phyloP scores from a whole-genome alignment of 2,888 invertebrate species.

The Galerucella calmariensis region DNA sequence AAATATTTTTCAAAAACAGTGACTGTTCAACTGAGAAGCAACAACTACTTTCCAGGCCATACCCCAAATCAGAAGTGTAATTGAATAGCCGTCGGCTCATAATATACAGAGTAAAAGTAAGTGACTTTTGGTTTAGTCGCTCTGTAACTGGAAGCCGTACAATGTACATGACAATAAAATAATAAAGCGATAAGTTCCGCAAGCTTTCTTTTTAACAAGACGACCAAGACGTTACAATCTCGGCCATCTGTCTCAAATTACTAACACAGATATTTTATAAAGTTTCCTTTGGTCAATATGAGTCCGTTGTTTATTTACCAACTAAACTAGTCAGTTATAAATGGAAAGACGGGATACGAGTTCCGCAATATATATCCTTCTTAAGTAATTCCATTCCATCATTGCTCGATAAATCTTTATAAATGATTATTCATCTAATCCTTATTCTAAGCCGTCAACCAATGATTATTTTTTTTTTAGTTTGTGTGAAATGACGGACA shows the following conservation, averaged over 20 bases:
- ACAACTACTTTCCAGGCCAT: too few species aligned
- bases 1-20: too few species aligned
- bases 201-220: slow-evolving; percentile 4
- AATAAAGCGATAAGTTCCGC: not conserved
- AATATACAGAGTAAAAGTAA: too few species aligned
- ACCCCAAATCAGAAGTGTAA: too few species aligned
- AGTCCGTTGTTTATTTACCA: slow-evolving; percentile 34
- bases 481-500: slow-evolving; percentile 31
- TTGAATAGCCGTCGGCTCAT: too few species aligned
- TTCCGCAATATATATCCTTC: slow-evolving; percentile 51
- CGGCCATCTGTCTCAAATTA: slow-evolving; percentile 24
- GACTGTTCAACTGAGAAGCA: too few species aligned
- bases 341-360: slow-evolving; percentile 51
- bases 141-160: too few species aligned
- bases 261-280: slow-evolving; percentile 28
- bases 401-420: slow-evolving; percentile 51
- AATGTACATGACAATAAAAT: not conserved
- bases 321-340: slow-evolving; percentile 43
- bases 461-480: slow-evolving; percentile 27
- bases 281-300: slow-evolving; percentile 27
- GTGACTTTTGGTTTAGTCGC: not conserved
- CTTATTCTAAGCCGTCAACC: slow-evolving; percentile 40
- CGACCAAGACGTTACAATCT: slow-evolving; percentile 9
- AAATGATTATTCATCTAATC: slow-evolving; percentile 48
- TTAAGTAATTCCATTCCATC: slow-evolving; percentile 49